phyloP scores from a whole-genome alignment of 2,888 invertebrate species.

The Rapana venosa region DNA sequence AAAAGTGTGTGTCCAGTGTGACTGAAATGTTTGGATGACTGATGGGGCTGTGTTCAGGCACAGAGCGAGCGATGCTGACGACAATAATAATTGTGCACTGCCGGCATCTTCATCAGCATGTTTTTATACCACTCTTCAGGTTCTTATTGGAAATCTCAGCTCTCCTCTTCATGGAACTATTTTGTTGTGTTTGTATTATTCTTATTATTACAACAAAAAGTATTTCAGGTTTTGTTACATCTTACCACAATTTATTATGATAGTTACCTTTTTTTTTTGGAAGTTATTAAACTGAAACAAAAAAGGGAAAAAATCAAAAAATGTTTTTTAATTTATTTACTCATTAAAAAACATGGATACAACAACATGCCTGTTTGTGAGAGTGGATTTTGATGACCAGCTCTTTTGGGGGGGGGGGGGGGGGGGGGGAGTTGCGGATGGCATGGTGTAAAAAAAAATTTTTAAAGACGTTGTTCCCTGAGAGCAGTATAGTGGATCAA shows the following conservation, averaged over 20 bases:
- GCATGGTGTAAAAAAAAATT: no score
- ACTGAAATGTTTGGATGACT: no score
- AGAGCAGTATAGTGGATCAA: no score
- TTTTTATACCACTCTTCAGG: conserved; percentile 29
- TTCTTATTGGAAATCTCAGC: conserved; percentile 47
- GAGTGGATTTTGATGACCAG: conserved; percentile 2
- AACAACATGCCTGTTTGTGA: conserved; percentile 7
- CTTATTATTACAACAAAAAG: conserved; percentile 3
- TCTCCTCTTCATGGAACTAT: conserved; percentile 18
- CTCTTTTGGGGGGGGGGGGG: neutral
- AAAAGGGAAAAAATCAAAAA: conserved; percentile 44
- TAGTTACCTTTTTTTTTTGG: conserved; percentile 23
- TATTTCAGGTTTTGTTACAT: conserved; percentile 45
- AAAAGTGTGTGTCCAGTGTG: no score
- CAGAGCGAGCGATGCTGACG: neutral
- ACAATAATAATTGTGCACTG: conserved; percentile 7
- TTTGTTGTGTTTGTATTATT: conserved; percentile 28
- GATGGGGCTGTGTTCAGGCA: no score
- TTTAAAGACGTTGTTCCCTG: no score
- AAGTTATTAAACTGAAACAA: conserved; percentile 39
- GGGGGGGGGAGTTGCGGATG: neutral
- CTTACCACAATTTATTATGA: conserved; percentile 41
- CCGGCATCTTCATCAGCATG: neutral
- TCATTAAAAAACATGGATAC: conserved; percentile 44
- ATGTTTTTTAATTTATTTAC: conserved; percentile 44